Evolutionary conservation across 1,140 invertebrate species (phyloP).

Genomic region (Drosophila parabipectinata): DNA sequence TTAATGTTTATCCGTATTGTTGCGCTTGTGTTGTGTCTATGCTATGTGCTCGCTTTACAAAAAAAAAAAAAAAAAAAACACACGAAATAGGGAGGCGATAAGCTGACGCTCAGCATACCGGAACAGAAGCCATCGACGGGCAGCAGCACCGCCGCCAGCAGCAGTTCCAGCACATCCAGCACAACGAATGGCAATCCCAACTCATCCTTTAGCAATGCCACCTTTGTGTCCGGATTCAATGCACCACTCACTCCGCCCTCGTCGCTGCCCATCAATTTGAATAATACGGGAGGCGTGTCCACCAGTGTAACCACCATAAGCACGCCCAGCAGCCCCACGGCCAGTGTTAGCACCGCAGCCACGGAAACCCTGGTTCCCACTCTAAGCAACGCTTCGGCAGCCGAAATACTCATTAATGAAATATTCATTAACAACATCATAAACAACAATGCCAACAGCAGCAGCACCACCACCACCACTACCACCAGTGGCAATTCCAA

Average conservation of each 20-base stretch:
- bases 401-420: constrained; percentile 83
- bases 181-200: constrained; percentile 44
- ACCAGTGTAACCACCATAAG: constrained; percentile 70
- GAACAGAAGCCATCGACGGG: constrained; percentile 76
- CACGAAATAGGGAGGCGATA: constrained; percentile 88
- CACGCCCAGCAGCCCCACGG: constrained; percentile 53
- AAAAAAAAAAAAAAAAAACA: constrained; percentile 55
- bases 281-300: constrained; percentile 44
- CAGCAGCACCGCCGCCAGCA: constrained; percentile 33
- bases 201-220: constrained; percentile 68
- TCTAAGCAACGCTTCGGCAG: constrained; percentile 73
- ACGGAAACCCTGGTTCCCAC: constrained; percentile 33
- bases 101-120: constrained; percentile 88
- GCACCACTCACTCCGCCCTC: constrained; percentile 66
- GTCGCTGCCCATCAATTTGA: constrained; percentile 58
- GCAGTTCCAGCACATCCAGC: constrained; percentile 52
- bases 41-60: constrained; percentile 59
- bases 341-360: constrained; percentile 31
- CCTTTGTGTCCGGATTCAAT: constrained; percentile 66
- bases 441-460: constrained; percentile 70
- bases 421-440: constrained; percentile 83
- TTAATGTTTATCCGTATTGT: constrained; percentile 56
- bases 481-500: constrained; percentile 28
- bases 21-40: constrained; percentile 78
- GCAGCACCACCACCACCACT: constrained; percentile 24